Evolutionary conservation across 2,797 vertebrate species (phyloP), one percentile per base, ranked within the genome.

Genomic region (Sebastolobus alascanus): DNA sequence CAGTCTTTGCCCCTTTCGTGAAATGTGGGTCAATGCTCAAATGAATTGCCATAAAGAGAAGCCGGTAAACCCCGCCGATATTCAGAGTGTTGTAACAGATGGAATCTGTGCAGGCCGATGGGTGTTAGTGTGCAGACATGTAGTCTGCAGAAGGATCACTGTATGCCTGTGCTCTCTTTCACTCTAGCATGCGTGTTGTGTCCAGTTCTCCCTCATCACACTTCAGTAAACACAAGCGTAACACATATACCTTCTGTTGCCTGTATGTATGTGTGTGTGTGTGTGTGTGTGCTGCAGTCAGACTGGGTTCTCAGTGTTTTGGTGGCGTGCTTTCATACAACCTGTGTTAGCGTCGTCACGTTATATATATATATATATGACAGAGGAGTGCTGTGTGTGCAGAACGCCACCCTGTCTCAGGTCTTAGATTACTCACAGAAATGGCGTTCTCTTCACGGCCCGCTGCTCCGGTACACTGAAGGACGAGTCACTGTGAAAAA

Each of bases 311-410:
- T 14, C 10, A 67, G 67, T 88, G 77, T 87, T 68, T 68, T 43
- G 43, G 20, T 37, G 64, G 38, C 20, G 6, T 46, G 55, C 67
- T 66, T 80, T 54, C 25, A 77, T 58, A 16, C 27, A 55, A 50
- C 79, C 64, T 55, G 52, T 70, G 11, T 69, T 56, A 25, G 54
- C 56, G 2, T 70, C 13, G 29, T 73, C 77, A 78, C 54, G 54
- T 70, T 64, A 33, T 61, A 13, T 54, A 37, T 61, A 66, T 31
- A 6, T 9, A 20, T 63, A 10, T 56, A 31, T 59, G 81, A 93
- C 89, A 91, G 84, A 89, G 43, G 75, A 35, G 25, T 46, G 90
- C 86, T 93, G 89, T 93, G 85, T 88, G 80, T 70, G 78, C 89
- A 87, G 79, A 92, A 88, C 70, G 79, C 84, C 59, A 40, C 78